These are phyloP conservation scores for Cryptocephalus primarius DNA, from an alignment of 2,888 invertebrate genomes.

Conservation along the genomic window DNA sequence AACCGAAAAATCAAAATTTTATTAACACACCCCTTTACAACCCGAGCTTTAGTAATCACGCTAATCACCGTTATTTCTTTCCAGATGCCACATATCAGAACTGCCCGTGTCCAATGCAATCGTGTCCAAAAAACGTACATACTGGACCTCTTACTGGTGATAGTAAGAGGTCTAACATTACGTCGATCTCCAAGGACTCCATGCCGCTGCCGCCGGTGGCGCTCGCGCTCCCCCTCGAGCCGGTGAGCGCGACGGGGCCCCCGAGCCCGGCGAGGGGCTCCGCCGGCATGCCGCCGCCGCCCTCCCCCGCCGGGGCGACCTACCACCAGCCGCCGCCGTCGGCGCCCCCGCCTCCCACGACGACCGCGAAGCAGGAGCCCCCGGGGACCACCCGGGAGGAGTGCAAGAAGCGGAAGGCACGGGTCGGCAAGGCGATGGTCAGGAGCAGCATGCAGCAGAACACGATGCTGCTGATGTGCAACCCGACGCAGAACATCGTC, in stretches of 20 bases:
- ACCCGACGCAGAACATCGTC: constrained; percentile 20
- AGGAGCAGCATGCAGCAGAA: constrained; percentile 45
- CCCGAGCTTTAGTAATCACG: too few species aligned
- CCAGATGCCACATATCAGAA: constrained; percentile 50
- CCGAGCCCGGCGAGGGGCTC: constrained; percentile 60
- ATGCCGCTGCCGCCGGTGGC: constrained; percentile 39
- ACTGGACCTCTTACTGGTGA: constrained; percentile 97
- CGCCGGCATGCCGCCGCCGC: constrained; percentile 53
- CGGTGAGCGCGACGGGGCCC: constrained; percentile 45
- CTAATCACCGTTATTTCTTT: constrained; percentile 7
- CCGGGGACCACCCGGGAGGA: constrained; percentile 16
- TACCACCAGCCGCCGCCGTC: constrained; percentile 37
- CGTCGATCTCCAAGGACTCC: constrained; percentile 34
- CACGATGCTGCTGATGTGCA: constrained; percentile 41
- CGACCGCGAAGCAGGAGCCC: constrained; percentile 18
- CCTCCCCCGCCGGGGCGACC: constrained; percentile 41
- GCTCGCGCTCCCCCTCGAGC: constrained; percentile 40
- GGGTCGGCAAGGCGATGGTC: constrained; percentile 57
- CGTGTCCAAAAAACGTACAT: constrained; percentile 97
- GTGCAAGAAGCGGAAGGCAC: constrained; percentile 39
- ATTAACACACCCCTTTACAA: too few species aligned
- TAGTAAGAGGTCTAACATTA: constrained; percentile 56
- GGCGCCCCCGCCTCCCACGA: constrained; percentile 19
- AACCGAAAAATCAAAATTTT: too few species aligned
- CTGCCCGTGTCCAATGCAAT: constrained; percentile 85